Base-by-base conservation (phyloP, 2,797 vertebrate species). In the Toxotes lorentzi region DNA sequence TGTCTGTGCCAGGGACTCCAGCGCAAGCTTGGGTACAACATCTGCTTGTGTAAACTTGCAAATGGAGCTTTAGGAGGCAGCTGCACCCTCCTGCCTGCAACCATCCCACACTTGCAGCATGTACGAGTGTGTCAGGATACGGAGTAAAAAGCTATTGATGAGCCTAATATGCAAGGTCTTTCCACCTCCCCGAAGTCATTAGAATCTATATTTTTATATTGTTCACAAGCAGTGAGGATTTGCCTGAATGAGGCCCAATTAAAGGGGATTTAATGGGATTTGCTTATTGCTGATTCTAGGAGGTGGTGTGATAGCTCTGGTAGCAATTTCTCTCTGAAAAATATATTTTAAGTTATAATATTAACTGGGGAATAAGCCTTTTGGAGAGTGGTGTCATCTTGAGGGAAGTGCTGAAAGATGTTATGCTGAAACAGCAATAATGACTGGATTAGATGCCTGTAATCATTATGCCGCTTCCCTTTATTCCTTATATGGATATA, bases 211-310 rank as follows among this genome's bases (percentile, higher is more conserved):
- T 82, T 88, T 41, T 84, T 73, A 79, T 85, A 91, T 83, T 91
- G 87, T 91, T 91, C 86, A 78, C 82, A 86, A 88, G 88, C 74
- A 85, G 82, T 91, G 74, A 83, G 88, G 88, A 91, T 90, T 90
- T 90, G 86, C 82, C 80, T 88, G 80, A 92, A 91, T 86, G 76
- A 83, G 83, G 84, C 43, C 89, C 86, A 93, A 91, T 95, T 94
- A 93, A 89, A 86, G 79, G 75, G 81, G 89, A 90, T 90, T 94
- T 91, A 91, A 88, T 86, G 68, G 91, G 89, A 90, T 91, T 91
- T 90, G 50, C 87, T 78, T 73, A 70, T 78, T 87, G 84, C 83
- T 64, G 81, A 85, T 72, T 86, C 76, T 70, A 87, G 80, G 66
- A 84, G 85, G 80, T 35, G 47, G 64, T 81, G 71, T 23, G 75